Percentiles rank a stretch among this genome's conserved stretches.
Conservation (phyloP, 2,888 invertebrate genomes). For the Galeopsomyia nigrocyanea region DNA sequence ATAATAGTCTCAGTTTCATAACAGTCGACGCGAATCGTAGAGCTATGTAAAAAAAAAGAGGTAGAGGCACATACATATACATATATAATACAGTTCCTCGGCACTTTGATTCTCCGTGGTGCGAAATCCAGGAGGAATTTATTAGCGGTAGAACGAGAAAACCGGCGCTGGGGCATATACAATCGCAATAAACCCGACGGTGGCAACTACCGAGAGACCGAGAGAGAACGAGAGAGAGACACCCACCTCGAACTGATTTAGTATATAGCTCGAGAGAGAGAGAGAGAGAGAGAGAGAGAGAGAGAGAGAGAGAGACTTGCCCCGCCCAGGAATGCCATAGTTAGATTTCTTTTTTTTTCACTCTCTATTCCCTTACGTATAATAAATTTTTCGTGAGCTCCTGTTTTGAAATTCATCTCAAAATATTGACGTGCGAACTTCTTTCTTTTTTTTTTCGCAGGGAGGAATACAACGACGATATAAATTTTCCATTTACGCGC, state of each 20-base stretch:
- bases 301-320: constrained; percentile 51
- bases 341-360: constrained; percentile 52
- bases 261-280: not conserved
- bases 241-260: constrained; percentile 33
- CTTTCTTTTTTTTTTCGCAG: too few relatives aligned
- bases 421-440: too few relatives aligned
- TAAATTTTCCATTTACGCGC: too few relatives aligned
- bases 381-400: too few relatives aligned
- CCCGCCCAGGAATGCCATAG: constrained; percentile 68
- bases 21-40: too few relatives aligned
- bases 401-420: too few relatives aligned
- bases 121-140: constrained; percentile 57
- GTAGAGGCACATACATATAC: too few relatives aligned
- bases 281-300: constrained; percentile 31
- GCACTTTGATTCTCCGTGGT: not conserved
- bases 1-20: too few relatives aligned
- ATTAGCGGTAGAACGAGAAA: constrained; percentile 54
- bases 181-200: constrained; percentile 66
- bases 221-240: constrained; percentile 22
- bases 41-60: too few relatives aligned
- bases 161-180: constrained; percentile 46
- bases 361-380: too few relatives aligned
- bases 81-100: too few relatives aligned
- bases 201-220: constrained; percentile 58
- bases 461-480: too few relatives aligned